These are phyloP conservation scores for Minunthozetes semirufus DNA, from an alignment of 2,888 invertebrate genomes.

Conservation along the genomic window DNA sequence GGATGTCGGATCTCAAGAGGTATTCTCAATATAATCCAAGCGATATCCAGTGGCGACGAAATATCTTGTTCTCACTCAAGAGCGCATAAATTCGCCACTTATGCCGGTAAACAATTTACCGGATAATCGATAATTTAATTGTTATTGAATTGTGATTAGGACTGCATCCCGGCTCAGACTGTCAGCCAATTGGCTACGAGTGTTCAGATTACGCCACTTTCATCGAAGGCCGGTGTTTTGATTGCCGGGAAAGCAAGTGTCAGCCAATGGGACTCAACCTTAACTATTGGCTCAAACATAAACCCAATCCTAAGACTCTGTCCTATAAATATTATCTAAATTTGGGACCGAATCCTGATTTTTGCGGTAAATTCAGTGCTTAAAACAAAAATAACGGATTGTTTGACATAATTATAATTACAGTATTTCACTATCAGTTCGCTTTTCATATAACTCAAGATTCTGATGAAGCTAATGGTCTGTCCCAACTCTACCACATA, in stretches of 20 bases:
- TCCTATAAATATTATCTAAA: not conserved
- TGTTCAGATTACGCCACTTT: not conserved
- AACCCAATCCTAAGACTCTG: not conserved
- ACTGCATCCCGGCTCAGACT: not conserved
- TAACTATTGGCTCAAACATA: not conserved
- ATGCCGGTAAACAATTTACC: not conserved
- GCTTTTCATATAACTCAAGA: not conserved
- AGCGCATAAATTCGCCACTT: not conserved
- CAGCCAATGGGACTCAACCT: not conserved
- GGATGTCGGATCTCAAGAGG: not conserved
- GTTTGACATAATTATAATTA: not conserved
- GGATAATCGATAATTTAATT: not conserved
- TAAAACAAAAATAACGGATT: not conserved
- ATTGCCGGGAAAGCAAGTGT: not conserved
- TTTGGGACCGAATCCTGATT: not conserved
- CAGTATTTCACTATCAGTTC: conserved; percentile 24
- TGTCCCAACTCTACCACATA: not conserved
- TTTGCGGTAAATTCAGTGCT: not conserved
- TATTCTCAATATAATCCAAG: not conserved
- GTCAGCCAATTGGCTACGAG: not conserved
- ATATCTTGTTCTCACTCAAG: conserved; percentile 15
- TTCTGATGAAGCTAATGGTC: not conserved
- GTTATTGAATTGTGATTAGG: not conserved
- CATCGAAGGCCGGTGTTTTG: conserved; percentile 1
- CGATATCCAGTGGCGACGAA: not conserved